phyloP scores from a whole-genome alignment of 1,140 invertebrate species.

The Drosophila asahinai region DNA sequence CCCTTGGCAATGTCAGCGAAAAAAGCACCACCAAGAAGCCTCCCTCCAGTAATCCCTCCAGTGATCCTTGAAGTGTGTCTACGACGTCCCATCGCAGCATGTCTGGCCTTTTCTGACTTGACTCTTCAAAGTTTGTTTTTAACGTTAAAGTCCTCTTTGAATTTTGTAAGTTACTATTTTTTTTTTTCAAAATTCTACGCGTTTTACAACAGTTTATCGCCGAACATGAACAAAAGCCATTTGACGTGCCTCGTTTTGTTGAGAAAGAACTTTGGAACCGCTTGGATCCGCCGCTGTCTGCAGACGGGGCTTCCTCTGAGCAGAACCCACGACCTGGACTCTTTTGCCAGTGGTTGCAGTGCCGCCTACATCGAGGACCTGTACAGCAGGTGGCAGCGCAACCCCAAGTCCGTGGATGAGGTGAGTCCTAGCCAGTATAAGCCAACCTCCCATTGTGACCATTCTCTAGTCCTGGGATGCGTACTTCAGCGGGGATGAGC shows the following conservation, averaged over 20 bases:
- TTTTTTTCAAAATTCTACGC: constrained; percentile 16
- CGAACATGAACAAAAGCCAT: constrained; percentile 14
- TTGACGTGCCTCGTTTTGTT: neutral
- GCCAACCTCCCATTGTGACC: no score
- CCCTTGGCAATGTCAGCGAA: neutral
- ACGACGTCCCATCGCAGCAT: neutral
- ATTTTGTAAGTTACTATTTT: no score
- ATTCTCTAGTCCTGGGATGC: constrained; percentile 37
- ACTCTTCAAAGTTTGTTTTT: neutral
- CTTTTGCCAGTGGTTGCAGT: constrained; percentile 39
- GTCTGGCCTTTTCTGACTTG: neutral
- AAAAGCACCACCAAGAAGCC: no score
- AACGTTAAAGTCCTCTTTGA: neutral
- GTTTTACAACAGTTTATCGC: neutral
- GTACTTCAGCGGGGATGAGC: constrained; percentile 45
- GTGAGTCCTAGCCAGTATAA: neutral
- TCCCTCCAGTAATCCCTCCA: neutral
- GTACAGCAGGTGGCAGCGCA: constrained; percentile 43
- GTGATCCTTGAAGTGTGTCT: neutral
- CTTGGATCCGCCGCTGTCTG: neutral
- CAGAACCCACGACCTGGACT: constrained; percentile 10
- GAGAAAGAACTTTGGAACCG: neutral
- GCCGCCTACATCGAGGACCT: constrained; percentile 53
- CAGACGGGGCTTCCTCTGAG: neutral
- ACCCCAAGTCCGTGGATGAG: constrained; percentile 51